Base-by-base conservation (phyloP, 2,888 invertebrate genomes). In the Parelbella ahira region DNA sequence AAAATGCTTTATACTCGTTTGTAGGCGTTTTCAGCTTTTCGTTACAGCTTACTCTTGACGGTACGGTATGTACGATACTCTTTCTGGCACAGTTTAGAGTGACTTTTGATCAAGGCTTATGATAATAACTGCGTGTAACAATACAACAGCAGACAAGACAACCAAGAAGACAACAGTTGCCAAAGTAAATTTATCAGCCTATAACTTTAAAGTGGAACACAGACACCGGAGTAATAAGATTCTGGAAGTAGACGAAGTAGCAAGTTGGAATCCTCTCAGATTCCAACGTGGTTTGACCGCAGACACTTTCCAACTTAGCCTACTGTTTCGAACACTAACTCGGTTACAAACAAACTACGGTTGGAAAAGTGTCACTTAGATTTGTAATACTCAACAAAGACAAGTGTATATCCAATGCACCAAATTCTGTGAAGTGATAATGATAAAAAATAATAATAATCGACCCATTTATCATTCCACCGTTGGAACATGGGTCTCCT, bases 171-270 rank as follows among this genome's bases (percentile, higher is more conserved):
- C 20, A 33, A 20, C 39, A 32, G 32, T 41, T 41, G 32, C 27
- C 20, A 41, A 41, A 41, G 39, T 41, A 33, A 41, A 41, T 33
- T 41, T 33, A 41, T 41, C 39, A 41, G 39, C 39, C 39, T 41
- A 33, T 25, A 41, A 33, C 33, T 41, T 27, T 27, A 33, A 33
- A 41, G 39, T 33, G 39, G 27, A 12, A 24, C 41, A 25, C 32
- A 25, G 41, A 41, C 32, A 25, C 32, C 27, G n/a, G 3, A 33
- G 41, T 41, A 33, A 41, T 41, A 41, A 41, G 41, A 41, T 41
- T 41, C 41, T 33, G 11, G 41, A 27, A 27, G 33, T 33, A 20
- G 13, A 32, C 30, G 39, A 32, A 41, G 41, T 41, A 41, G 27
- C 11, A 41, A 41, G 41, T 41, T 41, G 33, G 27, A 41, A 41